phyloP scores from a whole-genome alignment of 2,113 vertebrate species.

The Xenopus borealis region DNA sequence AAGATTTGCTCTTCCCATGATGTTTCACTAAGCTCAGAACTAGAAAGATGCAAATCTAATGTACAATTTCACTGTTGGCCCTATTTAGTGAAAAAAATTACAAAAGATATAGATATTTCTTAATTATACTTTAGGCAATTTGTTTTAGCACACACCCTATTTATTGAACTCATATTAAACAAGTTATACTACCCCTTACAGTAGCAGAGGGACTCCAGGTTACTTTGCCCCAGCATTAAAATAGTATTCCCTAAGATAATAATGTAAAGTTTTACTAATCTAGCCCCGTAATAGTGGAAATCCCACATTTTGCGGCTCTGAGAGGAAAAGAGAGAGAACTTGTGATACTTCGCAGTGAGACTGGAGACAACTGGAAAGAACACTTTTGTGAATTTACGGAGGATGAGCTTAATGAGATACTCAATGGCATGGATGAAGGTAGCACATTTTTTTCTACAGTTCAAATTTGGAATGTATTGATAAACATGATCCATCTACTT shows the following conservation, averaged over 20 bases:
- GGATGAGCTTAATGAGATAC: conserved; percentile 91
- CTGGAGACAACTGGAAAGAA: conserved; percentile 96
- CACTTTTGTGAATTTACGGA: conserved; percentile 92
- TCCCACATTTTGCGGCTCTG: conserved; percentile 94
- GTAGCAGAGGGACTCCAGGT: conserved; percentile 63
- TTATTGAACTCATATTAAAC: no score
- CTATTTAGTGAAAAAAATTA: no score
- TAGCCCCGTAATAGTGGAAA: conserved; percentile 97
- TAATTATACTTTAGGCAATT: no score
- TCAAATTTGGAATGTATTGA: no score
- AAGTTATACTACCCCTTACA: no score
- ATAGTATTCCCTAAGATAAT: conserved; percentile 50
- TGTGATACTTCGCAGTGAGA: conserved; percentile 93
- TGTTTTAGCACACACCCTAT: no score
- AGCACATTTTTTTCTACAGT: conserved; percentile 18
- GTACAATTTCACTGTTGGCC: no score
- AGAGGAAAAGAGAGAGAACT: conserved; percentile 91
- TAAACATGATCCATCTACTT: no score
- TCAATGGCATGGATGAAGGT: conserved; percentile 98
- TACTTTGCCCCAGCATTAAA: conserved; percentile 72
- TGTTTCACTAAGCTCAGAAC: no score
- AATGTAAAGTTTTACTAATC: conserved; percentile 58
- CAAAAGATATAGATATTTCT: no score
- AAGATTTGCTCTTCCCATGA: no score
- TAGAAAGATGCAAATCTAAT: no score